Conservation (phyloP, 2,113 vertebrate genomes). For the Pseudorasbora parva region DNA sequence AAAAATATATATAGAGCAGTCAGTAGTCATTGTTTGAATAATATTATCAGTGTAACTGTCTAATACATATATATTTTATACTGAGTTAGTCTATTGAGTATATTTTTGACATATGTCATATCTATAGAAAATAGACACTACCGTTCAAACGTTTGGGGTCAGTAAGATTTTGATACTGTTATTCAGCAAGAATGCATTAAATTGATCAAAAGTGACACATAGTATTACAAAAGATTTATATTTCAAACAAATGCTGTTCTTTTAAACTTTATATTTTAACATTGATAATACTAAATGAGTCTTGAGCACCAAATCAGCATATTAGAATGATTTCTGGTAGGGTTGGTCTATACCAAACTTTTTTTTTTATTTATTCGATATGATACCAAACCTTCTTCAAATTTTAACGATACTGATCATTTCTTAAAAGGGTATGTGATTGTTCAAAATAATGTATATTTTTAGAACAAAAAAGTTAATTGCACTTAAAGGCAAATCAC, state of each 20-base stretch:
- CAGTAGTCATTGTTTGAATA: not conserved
- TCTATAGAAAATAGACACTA: not conserved
- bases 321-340: too few relatives aligned
- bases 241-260: not conserved
- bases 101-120: not conserved
- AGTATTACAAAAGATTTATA: not conserved
- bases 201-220: not conserved
- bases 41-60: not conserved
- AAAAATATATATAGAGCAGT: too few relatives aligned
- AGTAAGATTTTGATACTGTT: not conserved
- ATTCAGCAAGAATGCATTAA: not conserved
- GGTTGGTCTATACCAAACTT: too few relatives aligned
- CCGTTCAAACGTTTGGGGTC: not conserved
- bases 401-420: too few relatives aligned
- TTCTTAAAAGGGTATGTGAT: too few relatives aligned
- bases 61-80: not conserved
- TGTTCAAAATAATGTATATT: too few relatives aligned
- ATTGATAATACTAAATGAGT: not conserved
- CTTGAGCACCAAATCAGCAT: not conserved
- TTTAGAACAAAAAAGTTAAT: too few relatives aligned
- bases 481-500: too few relatives aligned
- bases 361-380: too few relatives aligned
- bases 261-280: not conserved
- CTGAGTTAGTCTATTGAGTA: not conserved
- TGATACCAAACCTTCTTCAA: too few relatives aligned